Evolutionary conservation across 35 echinoderm and acorn worm genomes (phyloP), one percentile per base, ranked within the genome.

Genomic region (Chiridota heheva): DNA sequence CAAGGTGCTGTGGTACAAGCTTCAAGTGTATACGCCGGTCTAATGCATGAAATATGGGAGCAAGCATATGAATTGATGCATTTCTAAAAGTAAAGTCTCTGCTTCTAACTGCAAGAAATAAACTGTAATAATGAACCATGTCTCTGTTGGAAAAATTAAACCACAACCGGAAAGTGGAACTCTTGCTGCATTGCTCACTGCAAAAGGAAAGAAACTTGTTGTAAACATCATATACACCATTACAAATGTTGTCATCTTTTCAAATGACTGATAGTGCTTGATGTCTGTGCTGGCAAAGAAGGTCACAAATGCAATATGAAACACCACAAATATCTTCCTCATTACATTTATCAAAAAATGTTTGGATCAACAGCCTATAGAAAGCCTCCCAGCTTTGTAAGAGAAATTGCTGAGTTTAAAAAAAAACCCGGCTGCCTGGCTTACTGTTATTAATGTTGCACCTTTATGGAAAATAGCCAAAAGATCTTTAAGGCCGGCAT

Each of bases 21-120:
- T 36, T 17, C 15, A 73, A 42, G 31, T 84, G 73, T 4, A 31
- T 73, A 27, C 12, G 30, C 22, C 82, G 10, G 67, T 84, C 82
- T 28, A 84, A 2, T 30, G 82, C 65, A 84, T 84, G 67, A 44
- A 84, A 84, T 7, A 85, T 49, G 7, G 69, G 82, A 24, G 36
- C 63, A 24, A 84, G 17, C 31, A 36, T 31, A 4, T 25, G 12
- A 25, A 84, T 17, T 33, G 36, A 70, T 17, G 44, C 65, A 2
- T 43, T 49, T 45, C 81, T 55, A 20, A 84, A 71, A 37, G 51
- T 18, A 7, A 55, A 85, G 37, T 74, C 38, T 33, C 82, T 4
- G 4, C 35, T 44, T 20, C 82, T 37, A 1, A 73, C 5, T 2
- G 65, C 46, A n/a, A 61, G 44, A 60, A 70, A 73, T 1, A 74